Evolutionary conservation across 2,888 invertebrate species (phyloP).

Genomic region (Ennomos quercinarius): DNA sequence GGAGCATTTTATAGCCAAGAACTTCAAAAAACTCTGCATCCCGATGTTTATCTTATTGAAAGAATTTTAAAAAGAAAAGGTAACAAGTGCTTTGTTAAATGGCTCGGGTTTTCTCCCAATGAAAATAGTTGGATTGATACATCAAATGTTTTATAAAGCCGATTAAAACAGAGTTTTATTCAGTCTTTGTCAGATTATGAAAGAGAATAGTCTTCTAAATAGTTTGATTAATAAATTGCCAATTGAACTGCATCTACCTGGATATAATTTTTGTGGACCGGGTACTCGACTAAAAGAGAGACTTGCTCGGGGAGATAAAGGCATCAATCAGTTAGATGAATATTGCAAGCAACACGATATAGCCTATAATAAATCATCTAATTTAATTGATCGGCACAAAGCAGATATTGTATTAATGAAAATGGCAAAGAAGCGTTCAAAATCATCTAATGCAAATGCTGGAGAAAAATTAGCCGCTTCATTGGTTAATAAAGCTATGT

Average conservation of each 20-base stretch:
- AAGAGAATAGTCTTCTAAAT: conserved; percentile 20
- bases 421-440: conserved; percentile 1
- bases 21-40: conserved; percentile 42
- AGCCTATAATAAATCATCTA: conserved; percentile 30
- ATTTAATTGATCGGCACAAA: conserved; percentile 2
- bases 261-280: conserved; percentile 45
- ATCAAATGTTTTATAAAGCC: conserved; percentile 3
- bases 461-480: conserved; percentile 14
- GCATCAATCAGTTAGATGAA: conserved; percentile 42
- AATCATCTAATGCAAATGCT: not conserved
- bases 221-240: conserved; percentile 24
- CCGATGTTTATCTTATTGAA: conserved; percentile 45
- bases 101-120: conserved; percentile 4
- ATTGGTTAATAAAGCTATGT: conserved; percentile 21
- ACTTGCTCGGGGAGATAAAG: conserved; percentile 53
- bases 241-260: conserved; percentile 44
- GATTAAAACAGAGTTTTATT: not conserved
- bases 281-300: conserved; percentile 47
- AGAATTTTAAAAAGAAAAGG: conserved; percentile 26
- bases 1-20: conserved; percentile 19
- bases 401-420: conserved; percentile 3
- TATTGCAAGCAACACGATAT: conserved; percentile 42
- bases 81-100: conserved; percentile 17
- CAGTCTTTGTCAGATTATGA: conserved; percentile 3
- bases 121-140: conserved; percentile 12